Percentiles rank a stretch among this genome's conserved stretches.
phyloP scores from a whole-genome alignment of 2,113 vertebrate species.

The Ageneiosus marmoratus region DNA sequence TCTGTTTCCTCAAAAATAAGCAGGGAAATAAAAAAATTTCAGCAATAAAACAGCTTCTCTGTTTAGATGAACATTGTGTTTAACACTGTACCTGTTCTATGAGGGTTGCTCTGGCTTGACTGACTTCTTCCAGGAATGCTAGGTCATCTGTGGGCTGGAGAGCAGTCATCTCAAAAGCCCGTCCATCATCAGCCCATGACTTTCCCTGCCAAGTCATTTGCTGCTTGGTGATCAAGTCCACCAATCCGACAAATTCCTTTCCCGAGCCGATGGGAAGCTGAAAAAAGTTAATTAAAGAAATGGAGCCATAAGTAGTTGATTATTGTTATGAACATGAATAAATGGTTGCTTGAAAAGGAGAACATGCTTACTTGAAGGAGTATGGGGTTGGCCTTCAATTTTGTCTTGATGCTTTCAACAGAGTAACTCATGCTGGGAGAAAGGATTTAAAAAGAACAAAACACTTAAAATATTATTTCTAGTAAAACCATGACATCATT shows the following conservation, averaged over 20 bases:
- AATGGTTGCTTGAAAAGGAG: neutral
- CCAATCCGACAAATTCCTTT: constrained; percentile 85
- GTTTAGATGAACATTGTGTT: neutral
- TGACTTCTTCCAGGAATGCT: constrained; percentile 74
- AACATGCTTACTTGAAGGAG: constrained; percentile 82
- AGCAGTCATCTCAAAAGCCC: constrained; percentile 75
- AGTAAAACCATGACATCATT: neutral
- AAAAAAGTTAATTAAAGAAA: neutral
- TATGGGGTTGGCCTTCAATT: constrained; percentile 87
- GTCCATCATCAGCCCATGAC: constrained; percentile 77
- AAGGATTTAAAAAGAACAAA: neutral
- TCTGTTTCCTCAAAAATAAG: neutral
- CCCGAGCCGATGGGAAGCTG: constrained; percentile 87
- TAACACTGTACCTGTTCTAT: constrained; percentile 88
- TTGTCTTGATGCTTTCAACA: constrained; percentile 88
- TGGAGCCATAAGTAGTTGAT: neutral
- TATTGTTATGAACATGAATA: neutral
- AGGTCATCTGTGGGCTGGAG: constrained; percentile 72
- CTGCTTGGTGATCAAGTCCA: constrained; percentile 86
- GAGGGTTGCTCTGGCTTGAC: constrained; percentile 81
- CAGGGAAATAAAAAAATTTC: neutral
- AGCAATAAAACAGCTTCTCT: neutral
- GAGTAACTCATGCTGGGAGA: constrained; percentile 79
- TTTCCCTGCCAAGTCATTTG: constrained; percentile 78
- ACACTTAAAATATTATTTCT: neutral